Evolutionary conservation across 2,797 vertebrate genomes (phyloP).

Genomic region (Pipistrellus pygmaeus): DNA sequence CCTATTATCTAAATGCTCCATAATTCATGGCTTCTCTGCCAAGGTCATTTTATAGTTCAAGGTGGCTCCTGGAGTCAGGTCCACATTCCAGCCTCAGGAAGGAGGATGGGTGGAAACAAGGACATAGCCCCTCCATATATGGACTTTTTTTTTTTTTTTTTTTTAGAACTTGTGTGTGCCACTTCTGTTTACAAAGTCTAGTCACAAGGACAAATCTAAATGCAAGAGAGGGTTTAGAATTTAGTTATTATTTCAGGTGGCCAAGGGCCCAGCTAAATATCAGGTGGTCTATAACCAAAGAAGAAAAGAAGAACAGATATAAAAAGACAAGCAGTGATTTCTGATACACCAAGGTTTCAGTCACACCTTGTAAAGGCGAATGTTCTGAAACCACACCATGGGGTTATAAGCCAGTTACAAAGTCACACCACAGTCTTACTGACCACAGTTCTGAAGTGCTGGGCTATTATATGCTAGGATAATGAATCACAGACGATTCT

Average conservation of each 20-base stretch:
- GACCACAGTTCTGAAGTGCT: background rate
- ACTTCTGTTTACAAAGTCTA: background rate
- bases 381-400: background rate
- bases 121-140: background rate
- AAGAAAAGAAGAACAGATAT: background rate
- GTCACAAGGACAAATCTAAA: background rate
- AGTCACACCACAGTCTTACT: background rate
- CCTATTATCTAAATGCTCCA: background rate
- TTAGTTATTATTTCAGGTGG: background rate
- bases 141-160: background rate
- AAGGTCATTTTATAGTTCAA: background rate
- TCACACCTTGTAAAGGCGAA: background rate
- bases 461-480: background rate
- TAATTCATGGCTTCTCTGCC: background rate
- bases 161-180: background rate
- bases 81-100: background rate
- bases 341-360: background rate
- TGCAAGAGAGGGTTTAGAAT: background rate
- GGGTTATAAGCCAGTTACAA: background rate
- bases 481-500: background rate
- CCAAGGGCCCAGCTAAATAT: background rate
- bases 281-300: background rate
- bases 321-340: background rate
- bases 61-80: background rate
- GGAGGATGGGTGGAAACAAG: background rate